Conservation (phyloP, 2,888 invertebrate species). For the Euplexia lucipara region DNA sequence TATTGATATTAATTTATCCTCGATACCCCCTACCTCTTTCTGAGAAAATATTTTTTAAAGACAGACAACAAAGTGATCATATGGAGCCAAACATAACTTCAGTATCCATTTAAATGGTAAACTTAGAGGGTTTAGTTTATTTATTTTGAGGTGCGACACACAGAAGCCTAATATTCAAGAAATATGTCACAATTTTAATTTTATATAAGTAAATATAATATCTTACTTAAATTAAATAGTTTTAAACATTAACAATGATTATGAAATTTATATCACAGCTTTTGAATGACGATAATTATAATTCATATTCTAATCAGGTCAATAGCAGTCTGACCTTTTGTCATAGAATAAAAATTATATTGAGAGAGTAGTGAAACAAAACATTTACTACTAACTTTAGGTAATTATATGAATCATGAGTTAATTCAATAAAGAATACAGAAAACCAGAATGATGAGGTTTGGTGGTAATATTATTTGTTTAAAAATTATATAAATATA, state of each 20-base stretch:
- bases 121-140: too few relatives aligned
- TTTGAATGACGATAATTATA: conserved; percentile 45
- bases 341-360: conserved; percentile 3
- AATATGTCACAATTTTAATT: conserved; percentile 3
- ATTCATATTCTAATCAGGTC: conserved; percentile 23
- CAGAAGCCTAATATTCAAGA: too few relatives aligned
- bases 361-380: conserved; percentile 23
- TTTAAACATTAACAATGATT: conserved; percentile 62
- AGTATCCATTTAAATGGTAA: too few relatives aligned
- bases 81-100: too few relatives aligned
- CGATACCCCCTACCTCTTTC: too few relatives aligned
- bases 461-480: conserved; percentile 1
- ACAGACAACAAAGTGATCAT: too few relatives aligned
- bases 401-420: conserved; percentile 10
- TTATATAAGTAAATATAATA: conserved; percentile 21
- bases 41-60: too few relatives aligned
- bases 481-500: conserved; percentile 6
- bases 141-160: too few relatives aligned
- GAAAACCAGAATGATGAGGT: conserved; percentile 5
- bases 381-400: not conserved
- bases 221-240: conserved; percentile 24
- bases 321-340: conserved; percentile 5
- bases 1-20: too few relatives aligned
- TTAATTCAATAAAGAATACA: not conserved
- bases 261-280: conserved; percentile 74